phyloP scores from a whole-genome alignment of 2,888 invertebrate species.

The Lithophane leautieri region DNA sequence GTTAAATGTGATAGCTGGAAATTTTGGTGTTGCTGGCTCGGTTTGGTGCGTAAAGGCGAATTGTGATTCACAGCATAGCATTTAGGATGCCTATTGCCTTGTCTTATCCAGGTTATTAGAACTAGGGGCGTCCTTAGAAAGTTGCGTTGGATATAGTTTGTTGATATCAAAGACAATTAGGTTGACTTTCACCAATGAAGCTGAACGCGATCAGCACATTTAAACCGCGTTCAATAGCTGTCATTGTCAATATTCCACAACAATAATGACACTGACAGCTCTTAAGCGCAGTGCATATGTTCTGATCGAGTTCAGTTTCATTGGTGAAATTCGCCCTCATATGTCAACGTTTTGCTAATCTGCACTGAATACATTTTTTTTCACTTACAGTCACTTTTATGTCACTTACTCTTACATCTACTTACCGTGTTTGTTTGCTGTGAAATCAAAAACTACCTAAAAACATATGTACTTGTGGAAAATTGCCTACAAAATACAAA shows the following conservation, averaged over 20 bases:
- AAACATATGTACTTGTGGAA: not conserved
- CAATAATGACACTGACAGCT: too few species aligned
- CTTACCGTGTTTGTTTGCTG: not conserved
- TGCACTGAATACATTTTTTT: not conserved
- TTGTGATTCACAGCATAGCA: not conserved
- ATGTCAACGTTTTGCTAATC: not conserved
- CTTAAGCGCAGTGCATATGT: too few species aligned
- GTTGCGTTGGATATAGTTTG: not conserved
- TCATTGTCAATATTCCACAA: too few species aligned
- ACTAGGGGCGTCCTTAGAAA: too few species aligned
- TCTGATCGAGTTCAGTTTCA: too few species aligned
- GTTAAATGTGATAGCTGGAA: constrained; percentile 1
- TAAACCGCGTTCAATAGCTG: too few species aligned
- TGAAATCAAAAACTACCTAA: not conserved
- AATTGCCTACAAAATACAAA: not conserved
- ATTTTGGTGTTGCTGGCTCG: constrained; percentile 2
- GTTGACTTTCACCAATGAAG: too few species aligned
- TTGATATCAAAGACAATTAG: not conserved
- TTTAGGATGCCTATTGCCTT: not conserved
- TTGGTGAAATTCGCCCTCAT: not conserved
- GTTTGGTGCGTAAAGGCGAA: not conserved
- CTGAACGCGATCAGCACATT: too few species aligned
- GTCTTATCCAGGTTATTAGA: not conserved
- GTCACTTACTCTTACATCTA: not conserved
- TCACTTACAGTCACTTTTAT: not conserved